These are phyloP conservation scores for Andrena camellia DNA, from an alignment of 2,888 invertebrate genomes.

Conservation along the genomic window DNA sequence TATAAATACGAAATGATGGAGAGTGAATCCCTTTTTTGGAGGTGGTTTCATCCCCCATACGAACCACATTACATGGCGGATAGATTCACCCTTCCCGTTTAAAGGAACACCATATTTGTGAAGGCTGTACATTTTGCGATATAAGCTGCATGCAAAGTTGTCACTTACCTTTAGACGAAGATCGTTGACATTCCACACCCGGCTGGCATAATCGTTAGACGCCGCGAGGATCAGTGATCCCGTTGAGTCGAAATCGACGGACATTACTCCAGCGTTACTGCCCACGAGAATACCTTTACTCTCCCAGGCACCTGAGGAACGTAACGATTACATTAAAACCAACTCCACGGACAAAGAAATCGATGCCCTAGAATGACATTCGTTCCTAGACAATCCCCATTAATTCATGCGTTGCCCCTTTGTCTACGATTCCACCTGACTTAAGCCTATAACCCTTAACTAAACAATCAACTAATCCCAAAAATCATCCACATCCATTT, in stretches of 20 bases:
- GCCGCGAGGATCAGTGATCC: slow-evolving; percentile 95
- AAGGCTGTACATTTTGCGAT: neutral
- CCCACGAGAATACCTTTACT: slow-evolving; percentile 94
- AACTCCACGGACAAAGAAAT: neutral
- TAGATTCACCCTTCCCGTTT: neutral
- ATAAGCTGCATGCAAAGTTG: neutral
- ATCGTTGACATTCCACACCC: slow-evolving; percentile 97
- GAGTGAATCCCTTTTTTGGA: too few relatives aligned
- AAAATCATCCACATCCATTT: too few relatives aligned
- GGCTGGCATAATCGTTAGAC: slow-evolving; percentile 98
- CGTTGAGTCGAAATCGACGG: slow-evolving; percentile 97
- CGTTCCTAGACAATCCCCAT: neutral
- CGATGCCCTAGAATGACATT: too few relatives aligned
- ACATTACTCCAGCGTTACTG: slow-evolving; percentile 98
- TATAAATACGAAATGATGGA: too few relatives aligned
- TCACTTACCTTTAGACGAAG: slow-evolving; percentile 94
- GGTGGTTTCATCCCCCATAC: too few relatives aligned
- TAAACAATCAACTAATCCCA: too few relatives aligned
- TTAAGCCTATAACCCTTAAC: too few relatives aligned
- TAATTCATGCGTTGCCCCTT: too few relatives aligned
- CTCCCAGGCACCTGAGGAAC: slow-evolving; percentile 88
- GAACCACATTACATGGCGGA: too few relatives aligned
- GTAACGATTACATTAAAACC: slow-evolving; percentile 25
- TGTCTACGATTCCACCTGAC: too few relatives aligned
- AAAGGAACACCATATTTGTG: neutral